phyloP scores from a whole-genome alignment of 2,113 vertebrate species.

The Microcebus tavaratra region DNA sequence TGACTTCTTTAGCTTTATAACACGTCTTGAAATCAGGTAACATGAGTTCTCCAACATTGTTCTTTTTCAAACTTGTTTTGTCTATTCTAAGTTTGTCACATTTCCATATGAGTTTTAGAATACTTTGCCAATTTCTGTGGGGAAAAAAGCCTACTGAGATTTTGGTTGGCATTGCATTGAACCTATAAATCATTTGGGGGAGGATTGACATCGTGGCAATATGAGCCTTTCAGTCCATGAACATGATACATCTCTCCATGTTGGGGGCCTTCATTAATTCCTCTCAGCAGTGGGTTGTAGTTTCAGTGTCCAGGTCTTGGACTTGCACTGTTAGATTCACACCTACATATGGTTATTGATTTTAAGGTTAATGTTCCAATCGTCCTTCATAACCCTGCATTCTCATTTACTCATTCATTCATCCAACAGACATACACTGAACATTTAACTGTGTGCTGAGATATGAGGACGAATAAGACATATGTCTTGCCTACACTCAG shows the following conservation, averaged over 20 bases:
- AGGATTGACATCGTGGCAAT: neutral
- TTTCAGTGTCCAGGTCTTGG: neutral
- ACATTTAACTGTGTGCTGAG: neutral
- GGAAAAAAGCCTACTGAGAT: neutral
- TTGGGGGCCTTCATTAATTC: neutral
- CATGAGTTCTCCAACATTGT: neutral
- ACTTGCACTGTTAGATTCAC: neutral
- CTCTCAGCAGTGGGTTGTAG: neutral
- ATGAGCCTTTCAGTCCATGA: neutral
- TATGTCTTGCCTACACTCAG: neutral
- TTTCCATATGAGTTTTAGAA: neutral
- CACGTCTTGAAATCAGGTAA: neutral
- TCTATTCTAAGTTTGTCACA: neutral
- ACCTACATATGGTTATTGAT: neutral
- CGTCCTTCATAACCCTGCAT: neutral
- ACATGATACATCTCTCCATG: neutral
- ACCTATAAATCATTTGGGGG: neutral
- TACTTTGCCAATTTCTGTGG: neutral
- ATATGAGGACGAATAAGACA: neutral
- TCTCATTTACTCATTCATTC: neutral
- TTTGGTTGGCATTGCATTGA: neutral
- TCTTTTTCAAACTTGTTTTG: neutral
- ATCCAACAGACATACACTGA: neutral
- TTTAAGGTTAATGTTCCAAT: neutral
- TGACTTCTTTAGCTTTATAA: neutral